phyloP scores from a whole-genome alignment of 2,113 vertebrate species.

The Pagrus major region DNA sequence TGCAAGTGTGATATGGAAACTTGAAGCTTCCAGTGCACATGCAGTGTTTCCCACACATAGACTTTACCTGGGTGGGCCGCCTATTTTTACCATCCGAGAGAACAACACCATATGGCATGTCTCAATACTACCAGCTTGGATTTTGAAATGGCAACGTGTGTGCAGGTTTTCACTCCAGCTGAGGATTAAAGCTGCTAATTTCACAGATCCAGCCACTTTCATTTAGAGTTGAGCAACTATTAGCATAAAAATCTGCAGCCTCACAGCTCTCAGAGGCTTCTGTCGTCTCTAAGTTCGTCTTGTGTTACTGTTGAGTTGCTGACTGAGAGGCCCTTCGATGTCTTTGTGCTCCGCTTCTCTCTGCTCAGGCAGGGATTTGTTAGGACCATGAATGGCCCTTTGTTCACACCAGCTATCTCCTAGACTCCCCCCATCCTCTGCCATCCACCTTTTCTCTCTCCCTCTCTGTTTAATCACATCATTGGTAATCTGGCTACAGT shows the following conservation, averaged over 20 bases:
- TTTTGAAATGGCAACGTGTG: neutral
- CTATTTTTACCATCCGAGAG: too few relatives aligned
- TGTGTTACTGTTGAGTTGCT: slow-evolving; percentile 11
- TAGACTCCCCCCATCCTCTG: slow-evolving; percentile 11
- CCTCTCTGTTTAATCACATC: slow-evolving; percentile 22
- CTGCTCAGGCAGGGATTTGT: slow-evolving; percentile 29
- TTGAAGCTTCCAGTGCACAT: too few relatives aligned
- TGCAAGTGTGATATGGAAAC: too few relatives aligned
- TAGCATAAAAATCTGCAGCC: neutral
- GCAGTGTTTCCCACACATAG: too few relatives aligned
- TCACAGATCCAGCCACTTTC: neutral
- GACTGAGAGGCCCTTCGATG: neutral
- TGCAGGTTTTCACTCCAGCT: neutral
- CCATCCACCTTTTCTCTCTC: slow-evolving; percentile 21
- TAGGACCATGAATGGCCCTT: slow-evolving; percentile 58
- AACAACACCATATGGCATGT: too few relatives aligned
- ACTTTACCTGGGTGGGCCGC: too few relatives aligned
- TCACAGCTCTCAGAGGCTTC: neutral
- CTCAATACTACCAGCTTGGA: too few relatives aligned
- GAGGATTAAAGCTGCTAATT: neutral
- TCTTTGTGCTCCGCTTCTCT: slow-evolving; percentile 18
- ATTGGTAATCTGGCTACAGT: neutral
- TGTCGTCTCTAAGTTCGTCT: neutral
- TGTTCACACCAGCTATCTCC: slow-evolving; percentile 51
- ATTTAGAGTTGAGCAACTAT: neutral